Percentiles rank a stretch among this genome's conserved stretches.
phyloP scores from a whole-genome alignment of 2,797 vertebrate species.

The Paedocypris micromegethes region DNA sequence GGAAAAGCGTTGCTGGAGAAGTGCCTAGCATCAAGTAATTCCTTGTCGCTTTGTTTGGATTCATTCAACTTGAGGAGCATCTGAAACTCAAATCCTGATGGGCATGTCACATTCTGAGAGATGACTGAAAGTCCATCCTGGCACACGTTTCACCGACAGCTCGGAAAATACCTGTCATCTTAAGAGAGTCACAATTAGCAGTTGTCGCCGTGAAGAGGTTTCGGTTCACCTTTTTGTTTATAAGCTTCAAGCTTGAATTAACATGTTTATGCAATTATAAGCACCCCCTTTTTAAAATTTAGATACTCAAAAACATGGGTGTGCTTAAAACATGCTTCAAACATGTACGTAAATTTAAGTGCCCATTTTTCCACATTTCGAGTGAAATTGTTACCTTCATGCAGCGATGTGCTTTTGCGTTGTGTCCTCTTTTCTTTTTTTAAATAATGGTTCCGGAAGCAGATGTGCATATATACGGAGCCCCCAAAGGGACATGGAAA shows the following conservation, averaged over 20 bases:
- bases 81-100: slow-evolving; percentile 65
- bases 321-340: no score
- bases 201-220: slow-evolving; percentile 20
- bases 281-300: no score
- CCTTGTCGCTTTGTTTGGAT: slow-evolving; percentile 69
- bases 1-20: slow-evolving; percentile 74
- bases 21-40: slow-evolving; percentile 70
- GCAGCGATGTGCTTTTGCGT: no score
- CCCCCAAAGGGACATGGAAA: no score
- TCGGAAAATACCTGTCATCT: slow-evolving; percentile 29
- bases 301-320: no score
- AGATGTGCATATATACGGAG: no score
- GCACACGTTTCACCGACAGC: slow-evolving; percentile 29
- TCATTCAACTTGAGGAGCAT: slow-evolving; percentile 74
- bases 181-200: slow-evolving; percentile 31
- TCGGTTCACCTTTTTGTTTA: slow-evolving; percentile 30
- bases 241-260: neutral
- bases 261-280: neutral
- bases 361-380: no score
- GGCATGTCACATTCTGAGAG: slow-evolving; percentile 67
- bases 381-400: no score
- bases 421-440: no score
- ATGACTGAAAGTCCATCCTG: slow-evolving; percentile 67
- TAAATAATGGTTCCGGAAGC: no score
- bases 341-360: no score